Evolutionary conservation across 2,113 vertebrate genomes (phyloP).

Genomic region (Forbesichthys agassizii): DNA sequence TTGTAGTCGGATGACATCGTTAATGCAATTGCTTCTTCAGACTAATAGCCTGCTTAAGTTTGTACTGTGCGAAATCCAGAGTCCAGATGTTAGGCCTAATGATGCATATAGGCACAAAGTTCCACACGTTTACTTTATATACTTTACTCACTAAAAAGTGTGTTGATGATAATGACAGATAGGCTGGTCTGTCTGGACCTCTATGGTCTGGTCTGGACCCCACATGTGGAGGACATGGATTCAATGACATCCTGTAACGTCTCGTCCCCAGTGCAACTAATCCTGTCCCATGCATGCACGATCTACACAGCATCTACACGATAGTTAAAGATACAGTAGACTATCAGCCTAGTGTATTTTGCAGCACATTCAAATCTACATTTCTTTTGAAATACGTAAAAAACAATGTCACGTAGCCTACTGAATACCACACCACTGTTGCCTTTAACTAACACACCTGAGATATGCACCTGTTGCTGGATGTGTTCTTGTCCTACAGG

Average conservation of each 20-base stretch:
- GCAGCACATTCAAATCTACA: background rate
- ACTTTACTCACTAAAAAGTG: background rate
- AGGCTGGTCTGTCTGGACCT: too few species aligned
- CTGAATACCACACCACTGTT: background rate
- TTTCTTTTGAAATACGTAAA: background rate
- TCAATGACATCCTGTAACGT: conserved; percentile 26
- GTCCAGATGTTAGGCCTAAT: conserved; percentile 13
- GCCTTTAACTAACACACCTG: background rate
- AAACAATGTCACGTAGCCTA: background rate
- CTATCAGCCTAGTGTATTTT: too few species aligned
- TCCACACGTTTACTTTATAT: background rate
- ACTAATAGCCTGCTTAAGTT: conserved; percentile 21
- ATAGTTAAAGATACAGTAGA: conserved; percentile 2
- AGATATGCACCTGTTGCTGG: conserved; percentile 75
- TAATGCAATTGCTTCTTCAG: conserved; percentile 5
- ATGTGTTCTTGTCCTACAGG: conserved; percentile 69
- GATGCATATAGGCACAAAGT: conserved; percentile 9
- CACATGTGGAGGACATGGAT: background rate
- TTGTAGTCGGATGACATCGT: conserved; percentile 58
- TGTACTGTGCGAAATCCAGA: conserved; percentile 22
- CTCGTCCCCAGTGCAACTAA: conserved; percentile 51
- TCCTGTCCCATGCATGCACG: conserved; percentile 23
- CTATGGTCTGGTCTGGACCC: background rate
- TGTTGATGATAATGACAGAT: background rate
- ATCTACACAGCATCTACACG: conserved; percentile 59